A percentile compares a stretch with the other conserved stretches of the same genome.
Evolutionary conservation across 2,888 invertebrate species (phyloP).

Genomic region (Fragum whitleyi): DNA sequence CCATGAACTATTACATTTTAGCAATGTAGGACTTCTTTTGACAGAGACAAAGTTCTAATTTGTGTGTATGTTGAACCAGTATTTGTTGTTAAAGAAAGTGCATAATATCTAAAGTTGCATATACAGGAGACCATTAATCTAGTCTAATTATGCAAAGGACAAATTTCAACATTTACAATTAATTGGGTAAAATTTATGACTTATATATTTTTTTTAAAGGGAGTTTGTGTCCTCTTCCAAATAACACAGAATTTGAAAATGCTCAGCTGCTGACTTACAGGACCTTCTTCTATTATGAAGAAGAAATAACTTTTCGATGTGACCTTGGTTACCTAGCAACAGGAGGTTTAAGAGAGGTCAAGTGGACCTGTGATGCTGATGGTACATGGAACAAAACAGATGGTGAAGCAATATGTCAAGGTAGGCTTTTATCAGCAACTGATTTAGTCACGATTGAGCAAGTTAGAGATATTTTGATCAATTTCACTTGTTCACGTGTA

Average conservation of each 20-base stretch:
- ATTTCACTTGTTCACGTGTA: too few relatives aligned
- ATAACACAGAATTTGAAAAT: background rate
- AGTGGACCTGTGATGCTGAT: constrained; percentile 27
- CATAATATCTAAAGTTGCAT: too few relatives aligned
- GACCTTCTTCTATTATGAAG: constrained; percentile 2
- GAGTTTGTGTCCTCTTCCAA: constrained; percentile 3
- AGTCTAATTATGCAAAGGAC: too few relatives aligned
- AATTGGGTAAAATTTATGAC: too few relatives aligned
- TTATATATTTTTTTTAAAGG: constrained; percentile 9
- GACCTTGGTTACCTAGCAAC: constrained; percentile 13
- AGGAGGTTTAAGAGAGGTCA: background rate
- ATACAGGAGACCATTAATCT: too few relatives aligned
- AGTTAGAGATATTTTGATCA: background rate
- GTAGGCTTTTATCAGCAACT: constrained; percentile 41
- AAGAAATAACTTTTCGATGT: constrained; percentile 17
- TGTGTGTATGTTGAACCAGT: too few relatives aligned
- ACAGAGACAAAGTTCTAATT: too few relatives aligned
- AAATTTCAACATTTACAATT: too few relatives aligned
- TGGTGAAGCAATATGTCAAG: constrained; percentile 36
- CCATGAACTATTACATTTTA: too few relatives aligned
- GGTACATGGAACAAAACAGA: constrained; percentile 31
- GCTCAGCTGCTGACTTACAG: background rate
- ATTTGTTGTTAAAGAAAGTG: too few relatives aligned
- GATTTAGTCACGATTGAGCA: background rate
- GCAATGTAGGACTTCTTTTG: too few relatives aligned